Base-by-base conservation (phyloP, 1,140 invertebrate species). In the Eurosta solidaginis region DNA sequence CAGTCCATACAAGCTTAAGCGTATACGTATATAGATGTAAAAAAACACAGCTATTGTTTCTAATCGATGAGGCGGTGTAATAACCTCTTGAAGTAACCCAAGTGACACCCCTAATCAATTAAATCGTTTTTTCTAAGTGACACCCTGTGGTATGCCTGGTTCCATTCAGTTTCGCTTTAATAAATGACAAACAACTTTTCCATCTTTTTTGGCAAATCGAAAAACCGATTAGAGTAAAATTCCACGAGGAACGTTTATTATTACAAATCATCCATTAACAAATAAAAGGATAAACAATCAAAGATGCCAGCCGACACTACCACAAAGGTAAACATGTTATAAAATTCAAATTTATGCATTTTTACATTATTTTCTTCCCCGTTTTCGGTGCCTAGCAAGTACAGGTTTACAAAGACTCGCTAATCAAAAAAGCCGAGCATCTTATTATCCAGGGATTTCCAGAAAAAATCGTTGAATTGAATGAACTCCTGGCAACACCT, bases 401-500 rank as follows among this genome's bases (percentile, higher is more conserved):
- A 82, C 92, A 94, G 85, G 93, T 95, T 83, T 95, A 95, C 88
- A 96, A 95, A 89, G 93, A 95, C 83, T 92, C 92, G 22, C 87
- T 96, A 75, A 95, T 94, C 87, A 90, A 91, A 42, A 94, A 95
- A 89, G 96, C 95, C 17, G 96, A 98, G 87, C 91, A 93, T 81
- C 88, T 97, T 49, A 92, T 97, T 75, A 90, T 96, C 44, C 94
- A 94, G 86, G 94, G 93, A 50, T 97, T 98, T 88, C 96, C 96
- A 2, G 93, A 95, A 83, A 97, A 96, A 89, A 97, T 97, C 80
- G 92, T 97, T 1, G 93, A 94, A 87, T 89, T 98, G 59, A 96
- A 97, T 89, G 92, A 94, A 80, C 88, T 97, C 47, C 88, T 97
- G 79, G 93, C 95, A 81, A 95, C 93, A 44, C 89, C 93, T 74